A percentile compares a stretch with the other conserved stretches of the same genome.
Conservation (phyloP, 1,140 invertebrate species). For the Goniozus legneri region DNA sequence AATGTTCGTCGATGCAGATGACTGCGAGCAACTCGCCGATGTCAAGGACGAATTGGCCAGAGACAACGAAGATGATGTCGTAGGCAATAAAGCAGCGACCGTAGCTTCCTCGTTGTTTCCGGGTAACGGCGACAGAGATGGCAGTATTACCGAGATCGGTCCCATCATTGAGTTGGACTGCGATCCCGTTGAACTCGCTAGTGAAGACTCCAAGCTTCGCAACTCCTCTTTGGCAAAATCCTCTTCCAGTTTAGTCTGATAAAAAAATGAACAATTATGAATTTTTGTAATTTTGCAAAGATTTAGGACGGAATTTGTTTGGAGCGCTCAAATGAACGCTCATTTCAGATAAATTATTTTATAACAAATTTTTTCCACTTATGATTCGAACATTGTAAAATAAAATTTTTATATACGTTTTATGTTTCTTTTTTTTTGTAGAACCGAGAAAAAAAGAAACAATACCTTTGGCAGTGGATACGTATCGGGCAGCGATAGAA, state of each 20-base stretch:
- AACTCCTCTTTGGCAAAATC: slow-evolving; percentile 48
- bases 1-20: neutral
- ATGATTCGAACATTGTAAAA: no score
- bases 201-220: slow-evolving; percentile 30
- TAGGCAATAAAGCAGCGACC: slow-evolving; percentile 31
- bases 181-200: slow-evolving; percentile 19
- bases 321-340: no score
- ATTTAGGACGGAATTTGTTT: no score
- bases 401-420: no score
- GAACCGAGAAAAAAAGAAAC: slow-evolving; percentile 5
- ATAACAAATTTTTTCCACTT: no score
- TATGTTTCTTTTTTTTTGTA: neutral
- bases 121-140: slow-evolving; percentile 42
- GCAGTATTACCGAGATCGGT: slow-evolving; percentile 43
- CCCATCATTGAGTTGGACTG: slow-evolving; percentile 28
- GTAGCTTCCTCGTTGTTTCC: slow-evolving; percentile 15
- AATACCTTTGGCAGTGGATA: slow-evolving; percentile 52
- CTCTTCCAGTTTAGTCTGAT: slow-evolving; percentile 50
- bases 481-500: slow-evolving; percentile 48
- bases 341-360: no score
- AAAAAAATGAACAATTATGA: slow-evolving; percentile 26
- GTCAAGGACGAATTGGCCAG: neutral
- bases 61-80: neutral
- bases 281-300: no score
- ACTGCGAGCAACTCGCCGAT: neutral